Percentiles rank a stretch among this genome's conserved stretches.
Conservation (phyloP, 2,888 invertebrate species). For the Lymantria dispar region DNA sequence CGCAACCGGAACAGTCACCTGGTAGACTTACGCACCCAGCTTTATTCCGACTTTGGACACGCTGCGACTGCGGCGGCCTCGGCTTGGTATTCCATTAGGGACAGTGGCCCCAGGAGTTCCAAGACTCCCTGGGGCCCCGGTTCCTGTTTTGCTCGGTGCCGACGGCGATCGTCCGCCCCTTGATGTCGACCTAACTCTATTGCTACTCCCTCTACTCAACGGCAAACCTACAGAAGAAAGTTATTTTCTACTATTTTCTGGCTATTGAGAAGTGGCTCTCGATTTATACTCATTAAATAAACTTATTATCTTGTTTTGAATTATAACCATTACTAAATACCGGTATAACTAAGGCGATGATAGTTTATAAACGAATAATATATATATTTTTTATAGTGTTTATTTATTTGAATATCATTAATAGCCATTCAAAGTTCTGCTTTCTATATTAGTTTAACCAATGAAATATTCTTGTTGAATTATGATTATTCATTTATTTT, state of each 20-base stretch:
- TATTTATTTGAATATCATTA: no score
- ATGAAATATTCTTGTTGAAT: no score
- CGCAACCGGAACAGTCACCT: constrained; percentile 74
- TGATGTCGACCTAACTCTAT: constrained; percentile 81
- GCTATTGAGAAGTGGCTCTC: constrained; percentile 56
- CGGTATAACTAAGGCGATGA: no score
- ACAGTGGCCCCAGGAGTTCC: constrained; percentile 33
- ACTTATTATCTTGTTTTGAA: no score
- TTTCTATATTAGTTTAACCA: no score
- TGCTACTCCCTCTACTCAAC: constrained; percentile 84
- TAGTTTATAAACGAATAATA: no score
- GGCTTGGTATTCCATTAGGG: constrained; percentile 51
- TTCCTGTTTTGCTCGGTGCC: constrained; percentile 62
- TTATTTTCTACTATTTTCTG: constrained; percentile 51
- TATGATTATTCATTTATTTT: no score
- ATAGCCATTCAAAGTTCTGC: no score
- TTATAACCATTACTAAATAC: no score
- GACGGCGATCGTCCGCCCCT: constrained; percentile 74
- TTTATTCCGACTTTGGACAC: constrained; percentile 80
- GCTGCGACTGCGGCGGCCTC: constrained; percentile 74
- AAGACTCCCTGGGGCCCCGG: constrained; percentile 35
- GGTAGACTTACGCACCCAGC: constrained; percentile 74
- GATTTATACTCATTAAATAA: background rate
- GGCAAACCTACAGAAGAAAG: constrained; percentile 83
- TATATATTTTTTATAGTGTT: no score